phyloP scores from a whole-genome alignment of 2,888 invertebrate species.

The Diachrysia chrysitis region DNA sequence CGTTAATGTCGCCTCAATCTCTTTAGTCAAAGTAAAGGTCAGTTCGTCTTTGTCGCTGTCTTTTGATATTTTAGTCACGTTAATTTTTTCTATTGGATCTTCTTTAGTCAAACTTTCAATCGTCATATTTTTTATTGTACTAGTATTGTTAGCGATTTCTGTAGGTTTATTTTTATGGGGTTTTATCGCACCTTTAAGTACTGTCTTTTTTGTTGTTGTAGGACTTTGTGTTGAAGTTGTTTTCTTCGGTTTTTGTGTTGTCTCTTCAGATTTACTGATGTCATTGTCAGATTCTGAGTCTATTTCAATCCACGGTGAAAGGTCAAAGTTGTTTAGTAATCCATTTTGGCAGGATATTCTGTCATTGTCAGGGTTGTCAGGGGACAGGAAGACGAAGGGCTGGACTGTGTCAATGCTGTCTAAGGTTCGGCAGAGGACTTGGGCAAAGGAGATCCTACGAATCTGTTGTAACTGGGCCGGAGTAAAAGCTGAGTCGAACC shows the following conservation, averaged over 20 bases:
- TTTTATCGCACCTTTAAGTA: slow-evolving; percentile 54
- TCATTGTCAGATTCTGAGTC: slow-evolving; percentile 78
- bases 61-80: slow-evolving; percentile 45
- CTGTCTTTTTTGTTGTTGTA: slow-evolving; percentile 66
- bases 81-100: slow-evolving; percentile 58
- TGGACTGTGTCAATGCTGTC: slow-evolving; percentile 91
- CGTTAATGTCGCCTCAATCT: slow-evolving; percentile 37
- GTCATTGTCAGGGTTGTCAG: slow-evolving; percentile 89
- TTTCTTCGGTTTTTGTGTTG: slow-evolving; percentile 66
- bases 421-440: slow-evolving; percentile 92
- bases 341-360: slow-evolving; percentile 89
- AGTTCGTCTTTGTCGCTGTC: slow-evolving; percentile 62
- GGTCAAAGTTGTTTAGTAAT: slow-evolving; percentile 88
- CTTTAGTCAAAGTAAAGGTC: slow-evolving; percentile 61
- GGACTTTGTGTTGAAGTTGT: slow-evolving; percentile 64
- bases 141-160: slow-evolving; percentile 56
- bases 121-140: slow-evolving; percentile 64
- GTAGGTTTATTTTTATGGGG: slow-evolving; percentile 62
- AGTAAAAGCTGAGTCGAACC: slow-evolving; percentile 93
- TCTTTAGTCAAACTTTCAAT: slow-evolving; percentile 52
- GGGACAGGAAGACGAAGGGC: slow-evolving; percentile 91
- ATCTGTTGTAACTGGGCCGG: slow-evolving; percentile 93
- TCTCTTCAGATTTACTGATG: slow-evolving; percentile 76
- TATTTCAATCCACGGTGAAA: slow-evolving; percentile 90
- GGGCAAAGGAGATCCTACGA: slow-evolving; percentile 91